Evolutionary conservation across 1,140 invertebrate genomes (phyloP).

Genomic region (Drosophila azteca): DNA sequence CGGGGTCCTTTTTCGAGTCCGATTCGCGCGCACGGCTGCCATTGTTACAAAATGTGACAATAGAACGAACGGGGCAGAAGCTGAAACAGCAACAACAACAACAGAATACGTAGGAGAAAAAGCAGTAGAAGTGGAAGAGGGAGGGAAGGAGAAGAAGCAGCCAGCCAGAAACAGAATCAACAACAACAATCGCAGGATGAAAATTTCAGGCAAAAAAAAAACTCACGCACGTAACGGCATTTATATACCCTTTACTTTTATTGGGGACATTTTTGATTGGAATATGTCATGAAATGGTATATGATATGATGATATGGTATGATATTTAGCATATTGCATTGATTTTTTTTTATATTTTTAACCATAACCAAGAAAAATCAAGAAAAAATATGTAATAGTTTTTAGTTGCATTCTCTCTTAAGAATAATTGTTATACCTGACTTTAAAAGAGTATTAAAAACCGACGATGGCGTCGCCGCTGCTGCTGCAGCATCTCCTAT

Average conservation of each 20-base stretch:
- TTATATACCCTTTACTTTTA: too few relatives aligned
- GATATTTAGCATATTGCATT: too few relatives aligned
- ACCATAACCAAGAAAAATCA: too few relatives aligned
- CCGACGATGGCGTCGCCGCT: constrained; percentile 40
- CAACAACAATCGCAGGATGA: constrained; percentile 42
- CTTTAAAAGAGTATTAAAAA: constrained; percentile 2
- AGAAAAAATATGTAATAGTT: too few relatives aligned
- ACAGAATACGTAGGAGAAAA: constrained; percentile 4
- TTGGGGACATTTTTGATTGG: too few relatives aligned
- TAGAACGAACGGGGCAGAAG: constrained; percentile 47
- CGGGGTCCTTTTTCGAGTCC: constrained; percentile 65
- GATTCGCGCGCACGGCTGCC: constrained; percentile 72
- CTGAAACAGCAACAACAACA: background rate
- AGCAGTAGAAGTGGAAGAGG: background rate
- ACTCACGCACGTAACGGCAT: too few relatives aligned
- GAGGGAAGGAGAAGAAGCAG: constrained; percentile 21
- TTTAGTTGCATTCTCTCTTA: too few relatives aligned
- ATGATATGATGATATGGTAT: too few relatives aligned
- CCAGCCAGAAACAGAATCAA: constrained; percentile 33
- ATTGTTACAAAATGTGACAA: constrained; percentile 78
- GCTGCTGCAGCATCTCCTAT: constrained; percentile 39
- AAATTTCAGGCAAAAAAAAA: constrained; percentile 24
- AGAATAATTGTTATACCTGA: too few relatives aligned
- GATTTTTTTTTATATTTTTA: too few relatives aligned
- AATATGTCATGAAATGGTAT: too few relatives aligned